phyloP scores from a whole-genome alignment of 53 echinoderm and acorn worm species.

The Echinometra lucunter region DNA sequence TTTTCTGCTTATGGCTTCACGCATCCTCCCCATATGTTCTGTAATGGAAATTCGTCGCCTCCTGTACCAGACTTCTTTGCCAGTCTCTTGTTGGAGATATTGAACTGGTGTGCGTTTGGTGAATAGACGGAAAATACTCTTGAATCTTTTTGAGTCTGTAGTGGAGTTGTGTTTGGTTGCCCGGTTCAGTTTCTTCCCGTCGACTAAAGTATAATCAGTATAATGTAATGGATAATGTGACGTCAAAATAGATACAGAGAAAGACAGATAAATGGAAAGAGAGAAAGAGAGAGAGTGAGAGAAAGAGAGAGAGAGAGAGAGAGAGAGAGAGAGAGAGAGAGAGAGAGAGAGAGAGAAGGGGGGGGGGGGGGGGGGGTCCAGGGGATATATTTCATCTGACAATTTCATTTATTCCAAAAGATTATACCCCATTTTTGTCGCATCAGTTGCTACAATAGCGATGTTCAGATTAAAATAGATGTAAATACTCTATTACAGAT shows the following conservation, averaged over 20 bases:
- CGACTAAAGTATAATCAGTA: too few species aligned
- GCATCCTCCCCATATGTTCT: constrained; percentile 49
- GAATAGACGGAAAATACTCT: constrained; percentile 10
- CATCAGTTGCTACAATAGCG: too few species aligned
- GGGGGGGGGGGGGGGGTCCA: too few species aligned
- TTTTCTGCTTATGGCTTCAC: neutral
- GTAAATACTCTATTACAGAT: too few species aligned
- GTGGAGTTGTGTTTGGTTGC: neutral
- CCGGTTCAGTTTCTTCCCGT: too few species aligned
- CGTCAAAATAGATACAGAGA: neutral
- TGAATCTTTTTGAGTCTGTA: neutral
- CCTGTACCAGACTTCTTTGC: constrained; percentile 59
- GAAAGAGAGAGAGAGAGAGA: neutral
- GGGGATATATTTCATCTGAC: too few species aligned
- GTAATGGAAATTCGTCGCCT: constrained; percentile 18
- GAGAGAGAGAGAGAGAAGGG: too few species aligned
- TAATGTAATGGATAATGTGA: too few species aligned
- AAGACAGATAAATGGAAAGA: neutral
- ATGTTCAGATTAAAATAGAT: too few species aligned
- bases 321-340: neutral
- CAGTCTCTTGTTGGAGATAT: neutral
- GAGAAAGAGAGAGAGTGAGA: neutral
- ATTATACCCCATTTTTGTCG: too few species aligned
- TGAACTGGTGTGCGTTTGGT: neutral
- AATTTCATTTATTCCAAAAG: too few species aligned